A percentile compares a stretch with the other conserved stretches of the same genome.
Conservation (phyloP, 1,140 invertebrate species). For the Drosophila erecta region DNA sequence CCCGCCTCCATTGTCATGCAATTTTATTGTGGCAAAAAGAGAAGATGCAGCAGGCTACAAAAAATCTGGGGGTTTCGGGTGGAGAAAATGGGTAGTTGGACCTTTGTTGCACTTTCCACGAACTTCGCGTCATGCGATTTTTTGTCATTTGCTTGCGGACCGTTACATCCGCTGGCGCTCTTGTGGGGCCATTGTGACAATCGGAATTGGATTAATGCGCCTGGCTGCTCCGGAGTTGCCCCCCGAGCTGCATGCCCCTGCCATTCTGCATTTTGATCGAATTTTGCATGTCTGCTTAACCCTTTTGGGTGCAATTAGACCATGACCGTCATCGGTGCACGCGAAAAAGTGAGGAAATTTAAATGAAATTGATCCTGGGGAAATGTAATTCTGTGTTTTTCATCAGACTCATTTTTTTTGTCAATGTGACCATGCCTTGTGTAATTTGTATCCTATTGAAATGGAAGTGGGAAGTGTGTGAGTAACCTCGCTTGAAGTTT, state of each 20-base stretch:
- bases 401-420: not conserved
- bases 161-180: slow-evolving; percentile 76
- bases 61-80: not conserved
- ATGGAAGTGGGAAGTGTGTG: not conserved
- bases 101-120: slow-evolving; percentile 64
- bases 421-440: too few relatives aligned
- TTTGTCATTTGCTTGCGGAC: slow-evolving; percentile 75
- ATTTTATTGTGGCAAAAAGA: slow-evolving; percentile 34
- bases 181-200: slow-evolving; percentile 25
- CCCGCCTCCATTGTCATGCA: slow-evolving; percentile 47
- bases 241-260: not conserved
- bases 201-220: slow-evolving; percentile 76
- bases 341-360: not conserved
- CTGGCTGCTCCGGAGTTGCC: slow-evolving; percentile 35
- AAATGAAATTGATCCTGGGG: not conserved
- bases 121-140: slow-evolving; percentile 61
- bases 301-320: slow-evolving; percentile 77
- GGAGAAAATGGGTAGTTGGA: slow-evolving; percentile 14
- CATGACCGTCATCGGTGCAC: slow-evolving; percentile 54
- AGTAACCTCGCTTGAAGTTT: too few relatives aligned
- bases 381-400: too few relatives aligned
- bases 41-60: not conserved
- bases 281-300: slow-evolving; percentile 75
- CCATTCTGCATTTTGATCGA: slow-evolving; percentile 34
- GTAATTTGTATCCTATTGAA: not conserved